Conservation (phyloP, 2,888 invertebrate species). For the Trachelus troglodyta region DNA sequence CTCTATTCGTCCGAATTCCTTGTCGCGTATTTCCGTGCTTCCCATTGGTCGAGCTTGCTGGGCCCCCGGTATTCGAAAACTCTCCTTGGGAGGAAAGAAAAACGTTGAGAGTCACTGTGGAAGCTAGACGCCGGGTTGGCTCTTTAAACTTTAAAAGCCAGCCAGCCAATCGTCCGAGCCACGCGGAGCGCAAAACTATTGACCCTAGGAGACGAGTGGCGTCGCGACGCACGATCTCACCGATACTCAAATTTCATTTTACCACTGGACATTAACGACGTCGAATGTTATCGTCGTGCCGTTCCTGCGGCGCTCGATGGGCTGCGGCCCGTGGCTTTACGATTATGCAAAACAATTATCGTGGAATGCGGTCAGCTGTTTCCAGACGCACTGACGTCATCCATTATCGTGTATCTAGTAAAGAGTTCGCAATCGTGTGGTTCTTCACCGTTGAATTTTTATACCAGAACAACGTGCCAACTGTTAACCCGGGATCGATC, state of each 20-base stretch:
- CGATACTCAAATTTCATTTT: conserved; percentile 1
- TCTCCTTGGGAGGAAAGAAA: no score
- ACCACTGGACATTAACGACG: neutral
- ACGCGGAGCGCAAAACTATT: conserved; percentile 45
- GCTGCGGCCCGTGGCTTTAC: conserved; percentile 25
- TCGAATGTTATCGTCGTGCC: no score
- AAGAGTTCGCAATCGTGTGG: conserved; percentile 31
- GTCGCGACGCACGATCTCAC: conserved; percentile 10
- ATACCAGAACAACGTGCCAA: no score
- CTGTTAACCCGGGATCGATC: no score
- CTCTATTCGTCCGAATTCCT: neutral
- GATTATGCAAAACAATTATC: conserved; percentile 64
- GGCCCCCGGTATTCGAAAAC: no score
- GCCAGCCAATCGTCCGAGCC: conserved; percentile 31
- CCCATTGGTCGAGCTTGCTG: no score
- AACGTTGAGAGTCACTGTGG: neutral
- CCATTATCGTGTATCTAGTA: conserved; percentile 31
- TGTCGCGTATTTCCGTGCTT: neutral
- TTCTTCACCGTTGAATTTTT: conserved; percentile 7
- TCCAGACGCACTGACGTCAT: conserved; percentile 56
- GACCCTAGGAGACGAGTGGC: conserved; percentile 30
- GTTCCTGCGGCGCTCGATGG: neutral
- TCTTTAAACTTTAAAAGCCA: conserved; percentile 65
- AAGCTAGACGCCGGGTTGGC: conserved; percentile 42
- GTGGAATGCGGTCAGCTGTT: conserved; percentile 65